Evolutionary conservation across 1,140 invertebrate genomes (phyloP), one percentile per base, ranked within the genome.

Genomic region (Orchestia grillus): DNA sequence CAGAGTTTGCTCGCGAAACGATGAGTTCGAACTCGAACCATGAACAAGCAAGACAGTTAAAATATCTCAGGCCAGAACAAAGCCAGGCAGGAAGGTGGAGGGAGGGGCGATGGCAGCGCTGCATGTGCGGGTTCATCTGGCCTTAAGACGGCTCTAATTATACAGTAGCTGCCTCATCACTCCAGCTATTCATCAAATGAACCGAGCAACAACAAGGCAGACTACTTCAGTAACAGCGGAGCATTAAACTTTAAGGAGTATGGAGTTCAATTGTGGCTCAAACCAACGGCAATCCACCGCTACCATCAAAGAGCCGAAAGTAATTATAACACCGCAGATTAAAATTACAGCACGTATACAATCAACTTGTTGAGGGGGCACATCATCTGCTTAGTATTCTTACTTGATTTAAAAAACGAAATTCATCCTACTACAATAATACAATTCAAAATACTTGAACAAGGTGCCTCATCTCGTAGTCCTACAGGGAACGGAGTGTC

Each of bases 181-280:
- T 77, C 62, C 62, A 77, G 62, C 62, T 36, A 77, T 77, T 77
- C 62, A 77, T 77, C 62, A 77, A 77, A 77, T 77, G 62, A 77
- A 77, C 28, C 62, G 28, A 77, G 62, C 62, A 77, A 77, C 62
- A 77, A 77, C 62, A 77, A 28, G 62, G 62, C 62, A 28, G 62
- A 77, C 62, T 77, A 77, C 11, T 28, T 19, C 36, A 19, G 62
- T 28, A 77, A 28, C 62, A 77, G 62, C 62, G 36, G 62, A 28
- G 62, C 62, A 77, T 77, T 77, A 77, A 77, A 77, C 11, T 77
- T 77, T 77, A 77, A 77, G 28, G 62, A 36, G 62, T 77, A 77
- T 36, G 62, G 62, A 36, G 62, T 77, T 77, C 62, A 77, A 36
- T 77, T 77, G 28, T 36, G 62, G 28, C 62, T 77, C 62, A 28